A percentile compares a stretch with the other conserved stretches of the same genome.
These are phyloP conservation scores for Atherinomorus stipes DNA, from an alignment of 2,113 vertebrate species.

Conservation along the genomic window DNA sequence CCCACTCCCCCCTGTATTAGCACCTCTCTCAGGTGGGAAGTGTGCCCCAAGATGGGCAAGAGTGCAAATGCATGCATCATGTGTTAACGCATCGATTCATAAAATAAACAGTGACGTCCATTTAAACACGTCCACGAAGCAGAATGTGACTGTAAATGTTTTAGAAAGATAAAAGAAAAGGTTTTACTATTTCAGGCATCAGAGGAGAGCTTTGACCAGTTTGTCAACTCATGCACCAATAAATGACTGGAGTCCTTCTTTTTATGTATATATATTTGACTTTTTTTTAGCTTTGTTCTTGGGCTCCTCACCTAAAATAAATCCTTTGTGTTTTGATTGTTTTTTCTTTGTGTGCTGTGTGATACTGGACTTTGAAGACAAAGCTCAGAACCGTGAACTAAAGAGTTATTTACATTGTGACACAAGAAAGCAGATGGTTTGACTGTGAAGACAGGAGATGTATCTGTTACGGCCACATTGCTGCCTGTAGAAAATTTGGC, in stretches of 20 bases:
- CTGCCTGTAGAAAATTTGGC: not conserved
- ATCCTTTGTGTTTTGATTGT: constrained; percentile 45
- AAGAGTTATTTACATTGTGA: constrained; percentile 37
- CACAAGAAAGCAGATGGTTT: not conserved
- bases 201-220: constrained; percentile 22
- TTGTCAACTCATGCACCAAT: constrained; percentile 49
- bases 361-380: constrained; percentile 23
- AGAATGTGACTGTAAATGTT: not conserved
- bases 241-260: constrained; percentile 1
- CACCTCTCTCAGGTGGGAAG: constrained; percentile 27
- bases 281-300: constrained; percentile 46
- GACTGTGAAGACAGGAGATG: not conserved
- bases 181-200: constrained; percentile 31
- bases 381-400: constrained; percentile 22
- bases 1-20: constrained; percentile 19
- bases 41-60: not conserved
- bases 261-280: constrained; percentile 5
- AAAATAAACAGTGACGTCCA: constrained; percentile 7
- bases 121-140: constrained; percentile 14
- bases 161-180: constrained; percentile 5
- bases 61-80: constrained; percentile 19
- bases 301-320: constrained; percentile 62
- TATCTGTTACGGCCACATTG: constrained; percentile 12
- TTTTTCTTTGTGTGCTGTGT: constrained; percentile 26
- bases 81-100: constrained; percentile 34